Evolutionary conservation across 2,113 vertebrate genomes (phyloP), one percentile per base, ranked within the genome.

Genomic region (Dipodomys ordii): DNA sequence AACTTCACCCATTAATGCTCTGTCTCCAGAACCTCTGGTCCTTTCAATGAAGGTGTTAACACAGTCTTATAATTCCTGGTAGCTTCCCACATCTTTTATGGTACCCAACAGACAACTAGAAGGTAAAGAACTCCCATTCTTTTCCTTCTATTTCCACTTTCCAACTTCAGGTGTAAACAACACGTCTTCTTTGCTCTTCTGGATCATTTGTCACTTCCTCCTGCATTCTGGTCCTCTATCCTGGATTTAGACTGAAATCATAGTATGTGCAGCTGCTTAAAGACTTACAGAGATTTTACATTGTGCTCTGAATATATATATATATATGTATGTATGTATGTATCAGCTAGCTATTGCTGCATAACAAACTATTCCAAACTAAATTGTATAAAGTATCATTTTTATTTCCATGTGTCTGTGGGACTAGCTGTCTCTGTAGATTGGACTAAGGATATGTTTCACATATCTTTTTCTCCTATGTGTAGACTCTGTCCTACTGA

Each of bases 1-100:
- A 93, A 95, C 92, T 46, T 78, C 69, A 77, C 88, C 86, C 78
- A 86, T 85, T 85, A 85, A 46, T 72, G 84, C 83, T 80, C 86
- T 88, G 30, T 35, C 85, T 94, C 49, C 44, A 90, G 67, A 82
- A 85, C 44, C 68, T 88, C 71, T 76, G 49, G 28, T 49, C 27
- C 22, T 93, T 64, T 72, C 60, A 73, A 7, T 49, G 10, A 84
- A 65, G 65, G 13, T n/a, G 13, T 13, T 49, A 57, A 12, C 0
- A 0, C 0, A 0, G 28, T 57, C n/a, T 79, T 49, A 13, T 10
- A 60, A 77, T 72, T 79, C 44, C 65, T 73, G 46, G 11, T 16
- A 11, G 20, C 69, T 69, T 64, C 80, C 77, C 74, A 39, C 23
- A 16, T 68, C 8, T 7, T 49, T 71, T 85, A 27, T 6, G 71